Base-by-base conservation (phyloP, 2,797 vertebrate species). In the Sebastes itinus region DNA sequence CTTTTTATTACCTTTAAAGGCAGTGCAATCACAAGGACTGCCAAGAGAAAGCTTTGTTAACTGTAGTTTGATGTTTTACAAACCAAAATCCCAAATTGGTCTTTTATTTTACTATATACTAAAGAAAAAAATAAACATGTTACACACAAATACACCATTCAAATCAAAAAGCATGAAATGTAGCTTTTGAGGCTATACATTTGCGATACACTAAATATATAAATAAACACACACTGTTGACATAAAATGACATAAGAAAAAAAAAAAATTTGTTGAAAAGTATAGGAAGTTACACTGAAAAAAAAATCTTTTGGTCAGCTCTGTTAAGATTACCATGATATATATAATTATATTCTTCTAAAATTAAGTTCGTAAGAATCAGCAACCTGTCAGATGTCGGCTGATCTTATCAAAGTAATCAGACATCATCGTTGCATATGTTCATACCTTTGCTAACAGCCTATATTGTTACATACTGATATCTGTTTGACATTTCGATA, bases 401-500 rank as follows among this genome's bases (percentile, higher is more conserved):
- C 49, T 58, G 55, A 59, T 46, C 55, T 81, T 52, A 81, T 81
- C 56, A 72, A 32, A 72, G 54, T 22, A 33, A 52, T 67, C 16
- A 49, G 28, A 2, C 27, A 14, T 75, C 35, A 32, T 4, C 23
- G 14, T 75, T 61, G 75, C 64, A 65, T n/a, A 42, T 28, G 61
- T 63, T 73, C 23, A 12, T 32, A 69, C 30, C 63, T 27, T 63
- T 42, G 25, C 6, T 6, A 77, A 65, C 18, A 33, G n/a, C 38
- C 8, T 2, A 22, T 54, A 35, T 13, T 67, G 70, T 71, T 82
- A 38, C 73, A 77, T n/a, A 32, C 54, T 52, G 61, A 64, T 42
- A 25, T 73, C 52, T 75, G 55, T 66, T 54, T 76, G 82, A 74
- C 77, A 70, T 77, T 82, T 75, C 7, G 55, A 80, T 69, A 55